Evolutionary conservation across 1,140 invertebrate species (phyloP).

Genomic region (Polyergus mexicanus): DNA sequence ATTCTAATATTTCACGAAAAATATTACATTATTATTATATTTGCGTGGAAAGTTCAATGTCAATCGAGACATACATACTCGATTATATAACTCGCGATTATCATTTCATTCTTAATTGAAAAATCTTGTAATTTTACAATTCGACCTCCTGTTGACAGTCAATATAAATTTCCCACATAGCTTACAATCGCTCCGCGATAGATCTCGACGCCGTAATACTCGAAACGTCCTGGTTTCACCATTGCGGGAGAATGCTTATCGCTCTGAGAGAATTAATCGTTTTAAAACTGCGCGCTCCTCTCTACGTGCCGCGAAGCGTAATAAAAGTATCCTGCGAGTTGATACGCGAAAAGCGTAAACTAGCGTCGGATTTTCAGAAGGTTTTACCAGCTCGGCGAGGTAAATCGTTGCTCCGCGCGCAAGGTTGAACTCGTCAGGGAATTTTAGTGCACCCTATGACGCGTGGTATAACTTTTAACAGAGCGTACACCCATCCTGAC

Average conservation of each 20-base stretch:
- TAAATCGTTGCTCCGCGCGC: constrained; percentile 51
- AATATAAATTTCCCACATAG: constrained; percentile 28
- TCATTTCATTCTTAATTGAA: neutral
- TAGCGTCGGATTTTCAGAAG: constrained; percentile 41
- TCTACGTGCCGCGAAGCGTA: constrained; percentile 54
- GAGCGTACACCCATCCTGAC: neutral
- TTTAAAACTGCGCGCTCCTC: constrained; percentile 43
- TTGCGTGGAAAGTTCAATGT: neutral
- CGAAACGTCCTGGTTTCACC: neutral
- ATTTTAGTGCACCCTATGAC: constrained; percentile 60
- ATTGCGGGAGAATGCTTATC: constrained; percentile 29
- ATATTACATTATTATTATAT: neutral
- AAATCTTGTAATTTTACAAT: neutral
- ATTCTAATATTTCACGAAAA: neutral
- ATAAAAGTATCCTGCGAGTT: constrained; percentile 61
- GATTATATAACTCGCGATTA: neutral
- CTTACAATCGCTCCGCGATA: neutral
- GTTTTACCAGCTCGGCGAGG: constrained; percentile 40
- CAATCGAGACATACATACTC: neutral
- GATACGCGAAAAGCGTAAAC: constrained; percentile 59
- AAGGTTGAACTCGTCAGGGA: constrained; percentile 52
- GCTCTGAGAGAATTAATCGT: constrained; percentile 59
- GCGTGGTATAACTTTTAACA: constrained; percentile 61
- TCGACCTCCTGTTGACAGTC: neutral
- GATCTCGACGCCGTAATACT: constrained; percentile 36